Percentiles rank a stretch among this genome's conserved stretches.
Conservation (phyloP, 2,797 vertebrate species). For the Lindbergichthys nudifrons region DNA sequence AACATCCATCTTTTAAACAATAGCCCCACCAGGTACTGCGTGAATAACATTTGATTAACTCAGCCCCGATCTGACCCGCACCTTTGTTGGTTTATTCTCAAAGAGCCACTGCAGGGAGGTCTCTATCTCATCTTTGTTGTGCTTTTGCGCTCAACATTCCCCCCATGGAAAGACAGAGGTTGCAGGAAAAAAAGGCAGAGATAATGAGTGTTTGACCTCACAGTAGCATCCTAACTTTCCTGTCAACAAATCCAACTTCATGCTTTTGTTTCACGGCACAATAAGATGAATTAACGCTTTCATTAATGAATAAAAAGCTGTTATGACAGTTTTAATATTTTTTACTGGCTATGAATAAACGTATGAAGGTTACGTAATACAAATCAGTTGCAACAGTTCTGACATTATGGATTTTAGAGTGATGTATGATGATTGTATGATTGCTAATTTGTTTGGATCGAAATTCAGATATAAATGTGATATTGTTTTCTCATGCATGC, state of each 20-base stretch:
- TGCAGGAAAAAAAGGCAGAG: conserved; percentile 21
- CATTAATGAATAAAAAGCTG: conserved; percentile 24
- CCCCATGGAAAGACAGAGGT: conserved; percentile 40
- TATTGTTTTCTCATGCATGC: conserved; percentile 67
- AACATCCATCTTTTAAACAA: conserved; percentile 71
- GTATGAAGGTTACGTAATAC: conserved; percentile 26
- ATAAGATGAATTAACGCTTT: conserved; percentile 31
- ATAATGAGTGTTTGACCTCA: conserved; percentile 4
- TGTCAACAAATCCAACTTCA: conserved; percentile 30
- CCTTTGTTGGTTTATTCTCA: conserved; percentile 75
- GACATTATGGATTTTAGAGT: conserved; percentile 23
- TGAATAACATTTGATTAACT: conserved; percentile 62
- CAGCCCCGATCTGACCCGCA: conserved; percentile 64
- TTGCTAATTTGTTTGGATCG: conserved; percentile 37
- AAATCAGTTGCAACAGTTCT: conserved; percentile 10
- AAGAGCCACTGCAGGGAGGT: conserved; percentile 52
- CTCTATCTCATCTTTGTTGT: conserved; percentile 65
- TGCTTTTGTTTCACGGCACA: conserved; percentile 28
- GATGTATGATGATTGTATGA: conserved; percentile 45
- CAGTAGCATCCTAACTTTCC: conserved; percentile 17
- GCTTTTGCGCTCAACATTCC: conserved; percentile 55
- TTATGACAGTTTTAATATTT: conserved; percentile 30
- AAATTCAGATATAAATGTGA: conserved; percentile 27
- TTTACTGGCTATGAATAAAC: conserved; percentile 20
- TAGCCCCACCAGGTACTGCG: conserved; percentile 53